Conservation (phyloP, 2,888 invertebrate genomes). For the Sympetrum striolatum region DNA sequence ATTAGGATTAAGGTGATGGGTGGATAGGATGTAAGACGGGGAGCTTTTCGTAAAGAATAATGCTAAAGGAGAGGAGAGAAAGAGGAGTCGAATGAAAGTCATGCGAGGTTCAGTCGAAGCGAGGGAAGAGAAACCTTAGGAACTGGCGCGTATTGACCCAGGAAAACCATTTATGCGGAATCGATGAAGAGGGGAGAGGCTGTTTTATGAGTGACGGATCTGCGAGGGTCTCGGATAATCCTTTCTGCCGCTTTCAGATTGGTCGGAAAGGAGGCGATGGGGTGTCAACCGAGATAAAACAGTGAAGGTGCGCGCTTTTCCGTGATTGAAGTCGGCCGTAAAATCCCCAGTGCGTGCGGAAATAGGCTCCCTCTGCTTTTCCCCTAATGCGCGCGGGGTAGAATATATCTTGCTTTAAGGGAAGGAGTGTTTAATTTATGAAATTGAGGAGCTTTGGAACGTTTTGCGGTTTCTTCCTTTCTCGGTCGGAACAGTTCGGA, state of each 20-base stretch:
- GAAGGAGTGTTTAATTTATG: not conserved
- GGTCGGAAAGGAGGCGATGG: not conserved
- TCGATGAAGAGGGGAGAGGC: not conserved
- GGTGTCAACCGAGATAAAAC: not conserved
- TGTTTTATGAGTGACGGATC: not conserved
- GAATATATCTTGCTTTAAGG: not conserved
- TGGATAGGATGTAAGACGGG: not conserved
- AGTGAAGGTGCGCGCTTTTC: not conserved
- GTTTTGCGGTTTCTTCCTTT: not conserved
- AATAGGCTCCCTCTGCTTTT: not conserved
- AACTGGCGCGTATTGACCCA: not conserved
- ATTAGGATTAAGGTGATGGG: not conserved
- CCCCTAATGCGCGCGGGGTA: not conserved
- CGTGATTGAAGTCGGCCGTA: not conserved
- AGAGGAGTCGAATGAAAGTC: not conserved
- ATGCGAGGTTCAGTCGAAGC: not conserved
- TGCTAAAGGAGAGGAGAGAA: no score
- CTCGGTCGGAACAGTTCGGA: no score
- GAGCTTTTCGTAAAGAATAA: no score
- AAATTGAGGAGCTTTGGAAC: not conserved
- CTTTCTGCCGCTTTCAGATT: not conserved
- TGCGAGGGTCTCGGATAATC: not conserved
- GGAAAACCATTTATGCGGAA: not conserved
- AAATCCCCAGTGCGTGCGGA: not conserved
- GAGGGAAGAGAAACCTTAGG: not conserved